Evolutionary conservation across 2,113 vertebrate species (phyloP).

Genomic region (Pseudolaguvia tuberculata): DNA sequence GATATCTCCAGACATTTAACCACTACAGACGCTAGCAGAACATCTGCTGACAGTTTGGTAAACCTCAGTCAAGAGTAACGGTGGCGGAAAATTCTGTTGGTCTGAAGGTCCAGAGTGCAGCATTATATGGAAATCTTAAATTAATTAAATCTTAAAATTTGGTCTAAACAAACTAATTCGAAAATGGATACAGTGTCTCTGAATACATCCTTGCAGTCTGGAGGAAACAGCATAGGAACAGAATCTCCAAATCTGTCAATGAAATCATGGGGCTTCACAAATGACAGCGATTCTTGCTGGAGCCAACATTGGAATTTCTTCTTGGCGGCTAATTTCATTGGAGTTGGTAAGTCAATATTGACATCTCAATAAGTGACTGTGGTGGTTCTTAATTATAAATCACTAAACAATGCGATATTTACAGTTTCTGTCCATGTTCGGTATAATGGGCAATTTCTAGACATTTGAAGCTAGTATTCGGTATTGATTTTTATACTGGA

Average conservation of each 20-base stretch:
- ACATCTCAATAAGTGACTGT: background rate
- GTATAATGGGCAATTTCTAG: background rate
- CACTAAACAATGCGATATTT: background rate
- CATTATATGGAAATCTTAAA: slow-evolving; percentile 2
- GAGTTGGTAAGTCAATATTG: slow-evolving; percentile 60
- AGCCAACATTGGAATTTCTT: slow-evolving; percentile 62
- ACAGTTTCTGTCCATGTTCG: background rate
- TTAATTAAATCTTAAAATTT: background rate
- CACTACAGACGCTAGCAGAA: background rate
- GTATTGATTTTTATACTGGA: background rate
- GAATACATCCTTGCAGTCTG: slow-evolving; percentile 36
- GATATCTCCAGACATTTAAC: slow-evolving; percentile 17
- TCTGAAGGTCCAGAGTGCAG: background rate
- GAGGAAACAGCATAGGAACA: slow-evolving; percentile 21
- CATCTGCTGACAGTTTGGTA: slow-evolving; percentile 4
- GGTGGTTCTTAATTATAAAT: too few relatives aligned
- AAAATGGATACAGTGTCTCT: slow-evolving; percentile 42
- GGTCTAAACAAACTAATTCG: background rate
- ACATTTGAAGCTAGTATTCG: background rate
- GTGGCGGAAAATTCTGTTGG: background rate
- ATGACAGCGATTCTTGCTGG: slow-evolving; percentile 54
- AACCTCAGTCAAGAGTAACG: background rate
- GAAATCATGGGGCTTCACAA: slow-evolving; percentile 53
- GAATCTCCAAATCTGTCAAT: slow-evolving; percentile 62
- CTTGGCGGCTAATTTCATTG: slow-evolving; percentile 61